Base-by-base conservation (phyloP, 2,888 invertebrate genomes). In the Tipula unca region DNA sequence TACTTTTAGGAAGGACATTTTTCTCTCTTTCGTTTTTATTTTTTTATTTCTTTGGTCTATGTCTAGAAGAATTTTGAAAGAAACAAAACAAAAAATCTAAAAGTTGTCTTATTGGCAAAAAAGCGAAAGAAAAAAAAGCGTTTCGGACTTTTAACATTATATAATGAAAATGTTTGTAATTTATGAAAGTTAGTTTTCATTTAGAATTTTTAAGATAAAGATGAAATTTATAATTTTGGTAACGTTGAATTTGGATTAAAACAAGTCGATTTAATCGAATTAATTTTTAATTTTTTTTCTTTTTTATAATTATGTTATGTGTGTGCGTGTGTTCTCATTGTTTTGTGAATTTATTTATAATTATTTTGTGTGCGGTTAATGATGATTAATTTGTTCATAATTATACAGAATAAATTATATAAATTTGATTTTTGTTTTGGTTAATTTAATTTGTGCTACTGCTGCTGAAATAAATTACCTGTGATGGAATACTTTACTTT, bases 161-260 rank as follows among this genome's bases (percentile, higher is more conserved):
- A 69, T 69, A 69, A 69, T 69, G 69, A 69, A 69, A 69, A 69
- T 69, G 69, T 69, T 69, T 69, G 69, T 69, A 69, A 69, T 25
- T 69, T 69, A 69, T 69, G 25, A 69, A 69, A 69, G 69, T 25
- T 25, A 69, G 69, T 69, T 69, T 69, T 69, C 69, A 69, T 69
- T 69, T 69, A 69, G 69, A 69, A 69, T 69, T 69, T 69, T 69
- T 25, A 69, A 69, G 69, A 69, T 25, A 69, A 69, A 69, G 25
- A 69, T 69, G 69, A 69, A 69, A 69, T 25, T 69, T 69, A 20
- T 69, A 69, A 69, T 69, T 69, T 69, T 69, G 69, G 69, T 69
- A 69, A 69, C 69, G 69, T 69, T 25, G 69, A 1, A 69, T 25
- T 69, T 69, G 25, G 69, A 69, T 69, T 69, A 69, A 48, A 48